Base-by-base conservation (phyloP, 1,140 invertebrate genomes). In the Monomorium pharaonis region DNA sequence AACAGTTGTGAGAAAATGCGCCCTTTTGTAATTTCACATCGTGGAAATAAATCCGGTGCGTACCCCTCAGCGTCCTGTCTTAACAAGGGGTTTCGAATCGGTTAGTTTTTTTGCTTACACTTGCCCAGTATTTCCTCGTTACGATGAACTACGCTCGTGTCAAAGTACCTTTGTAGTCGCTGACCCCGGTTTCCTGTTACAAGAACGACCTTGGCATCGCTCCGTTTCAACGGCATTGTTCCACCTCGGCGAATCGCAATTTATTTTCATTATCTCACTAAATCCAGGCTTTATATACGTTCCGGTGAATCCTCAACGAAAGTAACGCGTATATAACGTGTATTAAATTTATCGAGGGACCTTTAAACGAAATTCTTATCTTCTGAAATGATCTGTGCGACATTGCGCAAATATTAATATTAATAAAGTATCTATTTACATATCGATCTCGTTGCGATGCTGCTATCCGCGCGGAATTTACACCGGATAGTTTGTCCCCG, bases 181-280 rank as follows among this genome's bases (percentile, higher is more conserved):
- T 90, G 88, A 90, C 76, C 88, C 78, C 85, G 27, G 51, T 69
- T 90, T 90, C 80, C 88, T 87, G 88, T 89, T 90, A 87, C 85
- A 81, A 84, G 78, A 81, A 89, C 84, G 83, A 72, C 86, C 72
- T 78, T 75, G 83, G 83, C 86, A 88, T 80, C 49, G 58, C 27
- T 67, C 44, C 37, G 60, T 69, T 88, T 88, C 69, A 69, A 72
- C 33, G 75, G 33, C 18, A 89, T 76, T 74, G 74, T 76, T 88
- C 30, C 49, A 75, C 30, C 77, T 16, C 75, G 27, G 24, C 27
- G n/a, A 37, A 60, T 75, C 42, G 80, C 37, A 56, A 75, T 75
- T 60, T 84, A 60, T 84, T 51, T 74, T 74, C 51, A 37, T 69
- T 44, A 77, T 77, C 18, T 63, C 21, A 30, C 9, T 30, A 18